Conservation (phyloP, 1,140 invertebrate genomes). For the Cardiocondyla obscurior region DNA sequence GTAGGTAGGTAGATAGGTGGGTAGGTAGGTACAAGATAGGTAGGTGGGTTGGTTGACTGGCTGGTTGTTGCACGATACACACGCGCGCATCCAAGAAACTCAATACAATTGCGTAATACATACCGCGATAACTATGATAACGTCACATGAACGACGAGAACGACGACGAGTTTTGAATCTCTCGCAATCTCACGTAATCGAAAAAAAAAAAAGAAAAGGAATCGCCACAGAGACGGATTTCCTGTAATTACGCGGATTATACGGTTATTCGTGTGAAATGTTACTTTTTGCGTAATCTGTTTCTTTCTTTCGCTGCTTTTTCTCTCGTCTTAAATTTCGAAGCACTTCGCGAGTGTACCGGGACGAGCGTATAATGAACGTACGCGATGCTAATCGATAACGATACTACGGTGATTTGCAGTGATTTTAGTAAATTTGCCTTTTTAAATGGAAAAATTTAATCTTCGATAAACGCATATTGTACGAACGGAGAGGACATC, state of each 20-base stretch:
- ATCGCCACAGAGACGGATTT: conserved; percentile 35
- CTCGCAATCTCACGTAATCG: conserved; percentile 23
- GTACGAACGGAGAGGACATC: conserved; percentile 2
- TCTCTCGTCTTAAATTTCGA: not conserved
- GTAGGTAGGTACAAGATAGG: not conserved
- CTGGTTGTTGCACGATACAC: conserved; percentile 18
- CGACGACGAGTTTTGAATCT: conserved; percentile 37
- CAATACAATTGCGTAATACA: conserved; percentile 64
- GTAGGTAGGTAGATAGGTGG: conserved; percentile 8
- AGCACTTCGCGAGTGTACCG: not conserved
- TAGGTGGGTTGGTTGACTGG: not conserved
- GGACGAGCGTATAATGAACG: not conserved
- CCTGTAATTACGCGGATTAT: not conserved
- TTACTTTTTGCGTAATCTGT: not conserved
- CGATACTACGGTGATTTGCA: not conserved
- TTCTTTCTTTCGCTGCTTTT: conserved; percentile 16
- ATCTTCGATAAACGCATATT: conserved; percentile 1
- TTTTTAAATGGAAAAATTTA: too few relatives aligned
- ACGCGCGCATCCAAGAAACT: conserved; percentile 6
- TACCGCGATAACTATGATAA: not conserved
- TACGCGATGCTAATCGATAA: conserved; percentile 1
- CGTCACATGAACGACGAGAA: not conserved
- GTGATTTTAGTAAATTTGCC: too few relatives aligned
- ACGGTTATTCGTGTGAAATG: conserved; percentile 6
- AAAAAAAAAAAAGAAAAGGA: conserved; percentile 39